Conservation (phyloP, 2,113 vertebrate genomes). For the Menura novaehollandiae region DNA sequence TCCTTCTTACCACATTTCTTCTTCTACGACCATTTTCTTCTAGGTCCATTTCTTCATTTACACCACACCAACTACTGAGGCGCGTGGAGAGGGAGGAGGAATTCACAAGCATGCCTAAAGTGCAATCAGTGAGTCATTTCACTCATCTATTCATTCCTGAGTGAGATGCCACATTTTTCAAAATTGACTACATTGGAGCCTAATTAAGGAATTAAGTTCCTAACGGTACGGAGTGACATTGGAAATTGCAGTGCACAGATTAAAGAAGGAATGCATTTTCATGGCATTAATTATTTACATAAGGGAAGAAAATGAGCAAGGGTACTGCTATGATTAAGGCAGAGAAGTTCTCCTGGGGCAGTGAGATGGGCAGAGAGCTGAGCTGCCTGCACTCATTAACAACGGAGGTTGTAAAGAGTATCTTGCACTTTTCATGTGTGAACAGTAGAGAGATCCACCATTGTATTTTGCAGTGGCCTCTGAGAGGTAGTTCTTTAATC, state of each 20-base stretch:
- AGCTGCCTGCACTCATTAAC: neutral
- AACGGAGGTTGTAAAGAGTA: neutral
- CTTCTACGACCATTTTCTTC: neutral
- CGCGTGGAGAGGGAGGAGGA: neutral
- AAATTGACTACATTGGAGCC: neutral
- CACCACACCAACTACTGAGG: neutral
- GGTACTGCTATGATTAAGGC: neutral
- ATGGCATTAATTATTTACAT: neutral
- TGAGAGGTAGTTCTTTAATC: neutral
- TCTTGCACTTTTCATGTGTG: neutral
- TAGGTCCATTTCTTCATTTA: neutral
- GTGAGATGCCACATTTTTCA: neutral
- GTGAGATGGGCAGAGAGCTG: neutral
- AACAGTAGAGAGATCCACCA: neutral
- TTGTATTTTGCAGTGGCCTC: neutral
- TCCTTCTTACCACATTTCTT: neutral
- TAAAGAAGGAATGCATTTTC: neutral
- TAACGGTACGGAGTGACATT: neutral
- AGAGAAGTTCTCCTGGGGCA: neutral
- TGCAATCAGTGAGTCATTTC: neutral
- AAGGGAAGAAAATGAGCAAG: neutral
- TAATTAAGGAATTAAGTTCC: slow-evolving; percentile 18
- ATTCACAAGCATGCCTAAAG: neutral
- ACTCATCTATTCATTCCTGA: neutral
- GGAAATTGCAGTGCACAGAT: neutral